Evolutionary conservation across 2,797 vertebrate genomes (phyloP).

Genomic region (Gymnothorax reevesii): DNA sequence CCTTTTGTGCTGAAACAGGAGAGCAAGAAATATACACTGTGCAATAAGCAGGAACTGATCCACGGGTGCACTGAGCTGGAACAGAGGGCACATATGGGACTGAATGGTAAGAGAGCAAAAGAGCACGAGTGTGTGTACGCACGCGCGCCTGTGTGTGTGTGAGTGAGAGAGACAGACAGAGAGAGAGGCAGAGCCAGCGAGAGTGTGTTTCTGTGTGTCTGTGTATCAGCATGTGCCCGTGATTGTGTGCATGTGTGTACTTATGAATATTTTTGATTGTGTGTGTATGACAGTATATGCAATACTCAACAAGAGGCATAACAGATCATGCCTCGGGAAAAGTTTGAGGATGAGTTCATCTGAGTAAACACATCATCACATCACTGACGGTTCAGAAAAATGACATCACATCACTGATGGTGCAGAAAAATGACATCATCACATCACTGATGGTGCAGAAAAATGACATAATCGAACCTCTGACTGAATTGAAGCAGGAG

Average conservation of each 20-base stretch:
- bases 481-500: background rate
- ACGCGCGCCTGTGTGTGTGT: background rate
- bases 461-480: background rate
- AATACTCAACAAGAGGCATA: background rate
- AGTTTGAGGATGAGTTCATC: background rate
- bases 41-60: background rate
- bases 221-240: no score
- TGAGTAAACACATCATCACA: no score
- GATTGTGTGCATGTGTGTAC: no score
- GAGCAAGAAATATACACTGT: background rate
- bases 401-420: background rate
- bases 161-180: background rate
- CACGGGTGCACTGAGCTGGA: background rate
- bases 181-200: no score
- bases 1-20: background rate
- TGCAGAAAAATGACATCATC: background rate
- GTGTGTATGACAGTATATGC: no score
- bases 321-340: background rate
- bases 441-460: background rate
- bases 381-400: background rate
- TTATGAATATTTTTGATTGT: no score
- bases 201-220: no score
- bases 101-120: background rate
- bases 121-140: background rate
- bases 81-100: background rate